phyloP scores from a whole-genome alignment of 2,888 invertebrate species.

The Dugesia japonica region DNA sequence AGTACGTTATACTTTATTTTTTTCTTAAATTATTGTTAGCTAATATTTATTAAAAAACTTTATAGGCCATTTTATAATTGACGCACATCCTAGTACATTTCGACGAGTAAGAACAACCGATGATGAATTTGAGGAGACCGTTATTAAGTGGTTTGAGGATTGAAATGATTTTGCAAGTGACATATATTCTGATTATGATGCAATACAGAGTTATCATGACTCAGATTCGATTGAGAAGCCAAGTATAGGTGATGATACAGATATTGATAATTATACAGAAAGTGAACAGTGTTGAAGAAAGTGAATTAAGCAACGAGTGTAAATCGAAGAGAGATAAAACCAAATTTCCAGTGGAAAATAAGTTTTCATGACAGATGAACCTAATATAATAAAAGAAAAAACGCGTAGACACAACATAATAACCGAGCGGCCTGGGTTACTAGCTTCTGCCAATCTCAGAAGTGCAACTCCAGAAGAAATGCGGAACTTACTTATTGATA shows the following conservation, averaged over 20 bases:
- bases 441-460: background rate
- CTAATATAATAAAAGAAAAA: background rate
- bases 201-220: too few relatives aligned
- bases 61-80: too few relatives aligned
- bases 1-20: too few relatives aligned
- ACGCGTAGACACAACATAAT: background rate
- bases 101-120: background rate
- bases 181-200: background rate
- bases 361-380: background rate
- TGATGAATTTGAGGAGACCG: too few relatives aligned
- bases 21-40: too few relatives aligned
- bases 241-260: background rate
- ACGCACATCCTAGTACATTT: background rate
- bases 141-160: too few relatives aligned
- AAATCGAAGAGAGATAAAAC: background rate
- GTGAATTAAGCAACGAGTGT: background rate
- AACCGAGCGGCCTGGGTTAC: background rate
- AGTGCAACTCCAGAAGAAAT: background rate
- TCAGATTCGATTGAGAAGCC: background rate
- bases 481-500: background rate
- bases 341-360: background rate
- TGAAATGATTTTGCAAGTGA: background rate
- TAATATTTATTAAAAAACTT: too few relatives aligned
- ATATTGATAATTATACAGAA: background rate
- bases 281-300: too few relatives aligned